Evolutionary conservation across 2,888 invertebrate species (phyloP).

Genomic region (Vannuccia rotundouncinata): DNA sequence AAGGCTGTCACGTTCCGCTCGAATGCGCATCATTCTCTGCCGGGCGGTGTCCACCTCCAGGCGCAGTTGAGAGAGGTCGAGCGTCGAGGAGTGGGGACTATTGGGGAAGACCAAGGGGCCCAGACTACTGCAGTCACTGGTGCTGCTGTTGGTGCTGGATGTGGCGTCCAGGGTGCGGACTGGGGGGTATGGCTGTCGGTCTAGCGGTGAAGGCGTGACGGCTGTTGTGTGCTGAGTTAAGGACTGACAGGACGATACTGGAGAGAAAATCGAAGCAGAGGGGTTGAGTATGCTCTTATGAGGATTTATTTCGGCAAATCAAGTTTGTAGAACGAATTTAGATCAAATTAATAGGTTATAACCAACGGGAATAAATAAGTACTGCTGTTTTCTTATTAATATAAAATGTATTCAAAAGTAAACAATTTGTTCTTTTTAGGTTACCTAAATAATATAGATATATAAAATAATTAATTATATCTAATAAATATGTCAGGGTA

Average conservation of each 20-base stretch:
- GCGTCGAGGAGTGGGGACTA: not conserved
- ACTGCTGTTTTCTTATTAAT: no score
- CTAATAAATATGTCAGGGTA: no score
- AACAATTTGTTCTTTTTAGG: no score
- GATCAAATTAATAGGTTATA: no score
- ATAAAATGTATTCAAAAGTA: no score
- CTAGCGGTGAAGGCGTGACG: not conserved
- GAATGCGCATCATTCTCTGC: not conserved
- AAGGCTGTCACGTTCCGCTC: not conserved
- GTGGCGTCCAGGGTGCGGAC: not conserved
- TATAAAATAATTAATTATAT: no score
- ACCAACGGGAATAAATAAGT: no score
- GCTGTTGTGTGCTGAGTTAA: not conserved
- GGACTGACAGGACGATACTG: not conserved
- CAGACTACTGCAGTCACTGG: not conserved
- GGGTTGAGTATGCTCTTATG: no score
- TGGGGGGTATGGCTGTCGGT: not conserved
- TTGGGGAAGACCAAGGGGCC: not conserved
- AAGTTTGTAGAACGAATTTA: no score
- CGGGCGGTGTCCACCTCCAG: not conserved
- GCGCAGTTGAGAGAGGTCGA: not conserved
- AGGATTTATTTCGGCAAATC: no score
- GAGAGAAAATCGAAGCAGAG: no score
- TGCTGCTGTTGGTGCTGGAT: not conserved
- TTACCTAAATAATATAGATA: no score